A percentile compares a stretch with the other conserved stretches of the same genome.
These are phyloP conservation scores for Microctonus aethiopoides DNA, from an alignment of 2,888 invertebrate species.

Conservation along the genomic window DNA sequence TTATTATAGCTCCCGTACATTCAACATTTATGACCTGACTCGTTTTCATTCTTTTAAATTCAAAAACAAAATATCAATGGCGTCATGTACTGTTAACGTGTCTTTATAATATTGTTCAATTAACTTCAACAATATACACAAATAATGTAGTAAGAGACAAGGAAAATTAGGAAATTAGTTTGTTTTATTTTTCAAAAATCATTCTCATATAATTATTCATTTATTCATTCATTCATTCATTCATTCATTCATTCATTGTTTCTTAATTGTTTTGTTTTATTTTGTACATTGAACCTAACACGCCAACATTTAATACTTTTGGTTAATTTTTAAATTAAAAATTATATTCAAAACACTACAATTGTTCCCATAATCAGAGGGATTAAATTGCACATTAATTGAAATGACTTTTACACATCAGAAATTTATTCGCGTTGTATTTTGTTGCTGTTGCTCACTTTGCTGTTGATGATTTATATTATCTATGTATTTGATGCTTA, in stretches of 20 bases:
- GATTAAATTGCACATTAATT: not conserved
- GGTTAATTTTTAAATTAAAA: not conserved
- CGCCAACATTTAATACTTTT: not conserved
- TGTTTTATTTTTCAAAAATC: no score
- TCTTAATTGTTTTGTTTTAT: constrained; percentile 8
- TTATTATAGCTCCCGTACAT: not conserved
- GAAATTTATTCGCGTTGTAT: not conserved
- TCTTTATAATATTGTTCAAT: not conserved
- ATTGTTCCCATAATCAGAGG: not conserved
- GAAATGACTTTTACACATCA: not conserved
- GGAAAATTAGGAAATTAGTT: no score
- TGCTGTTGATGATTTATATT: not conserved
- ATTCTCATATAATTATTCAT: no score
- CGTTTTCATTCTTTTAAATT: no score
- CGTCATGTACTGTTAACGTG: not conserved
- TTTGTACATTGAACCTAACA: constrained; percentile 3
- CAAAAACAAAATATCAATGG: not conserved
- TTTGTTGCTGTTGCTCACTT: not conserved
- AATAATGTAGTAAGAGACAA: not conserved
- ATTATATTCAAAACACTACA: not conserved
- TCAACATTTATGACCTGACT: no score
- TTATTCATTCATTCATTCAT: no score
- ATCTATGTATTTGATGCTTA: not conserved
- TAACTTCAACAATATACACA: not conserved
- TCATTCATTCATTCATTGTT: not conserved